phyloP scores from a whole-genome alignment of 2,888 invertebrate species.

The Campoletis raptor region DNA sequence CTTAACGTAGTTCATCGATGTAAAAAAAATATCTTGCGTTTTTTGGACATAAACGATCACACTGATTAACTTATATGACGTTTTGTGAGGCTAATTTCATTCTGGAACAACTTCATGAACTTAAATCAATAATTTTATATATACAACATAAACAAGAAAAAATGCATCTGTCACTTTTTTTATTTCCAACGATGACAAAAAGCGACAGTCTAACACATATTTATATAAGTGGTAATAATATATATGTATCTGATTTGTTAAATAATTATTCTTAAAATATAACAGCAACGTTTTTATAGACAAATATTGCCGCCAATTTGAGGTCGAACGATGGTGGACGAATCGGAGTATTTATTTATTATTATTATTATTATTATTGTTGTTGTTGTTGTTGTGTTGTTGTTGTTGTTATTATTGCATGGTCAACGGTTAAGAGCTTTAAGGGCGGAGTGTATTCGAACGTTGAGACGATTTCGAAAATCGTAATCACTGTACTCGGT shows the following conservation, averaged over 20 bases:
- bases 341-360: constrained; percentile 6
- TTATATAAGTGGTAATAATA: constrained; percentile 37
- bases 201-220: constrained; percentile 37
- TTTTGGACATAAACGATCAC: not conserved
- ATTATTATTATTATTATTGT: not conserved
- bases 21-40: not conserved
- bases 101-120: constrained; percentile 2
- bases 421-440: constrained; percentile 72
- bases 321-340: constrained; percentile 18
- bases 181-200: constrained; percentile 4
- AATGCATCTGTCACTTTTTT: constrained; percentile 3
- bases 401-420: not conserved
- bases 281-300: not conserved
- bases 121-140: not conserved
- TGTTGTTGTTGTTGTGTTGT: not conserved
- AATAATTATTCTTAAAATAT: constrained; percentile 13
- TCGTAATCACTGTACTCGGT: constrained; percentile 88
- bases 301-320: not conserved
- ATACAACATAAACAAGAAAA: not conserved
- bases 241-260: constrained; percentile 18
- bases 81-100: constrained; percentile 27
- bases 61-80: not conserved
- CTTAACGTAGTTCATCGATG: constrained; percentile 34
- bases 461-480: constrained; percentile 88
- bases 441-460: constrained; percentile 87